Conservation (phyloP, 2,113 vertebrate genomes). For the Asarcornis scutulata region DNA sequence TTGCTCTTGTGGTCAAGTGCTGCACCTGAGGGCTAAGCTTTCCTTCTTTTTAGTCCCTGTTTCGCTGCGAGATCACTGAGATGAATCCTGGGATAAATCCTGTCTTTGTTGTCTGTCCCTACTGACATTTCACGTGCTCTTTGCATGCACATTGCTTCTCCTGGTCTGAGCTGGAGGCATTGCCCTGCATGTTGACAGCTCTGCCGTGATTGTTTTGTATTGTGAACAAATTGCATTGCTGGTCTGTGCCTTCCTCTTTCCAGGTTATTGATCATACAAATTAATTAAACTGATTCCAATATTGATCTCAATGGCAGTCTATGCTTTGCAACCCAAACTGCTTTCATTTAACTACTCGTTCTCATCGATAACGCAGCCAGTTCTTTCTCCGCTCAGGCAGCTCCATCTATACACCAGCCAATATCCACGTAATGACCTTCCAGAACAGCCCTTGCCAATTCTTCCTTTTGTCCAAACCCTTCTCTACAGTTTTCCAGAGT, state of each 20-base stretch:
- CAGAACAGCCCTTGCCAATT: neutral
- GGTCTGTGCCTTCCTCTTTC: constrained; percentile 15
- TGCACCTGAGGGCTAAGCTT: neutral
- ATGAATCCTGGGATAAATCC: neutral
- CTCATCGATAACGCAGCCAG: constrained; percentile 42
- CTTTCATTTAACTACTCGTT: constrained; percentile 52
- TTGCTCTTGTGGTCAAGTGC: rapidly evolving
- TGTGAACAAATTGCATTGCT: constrained; percentile 7
- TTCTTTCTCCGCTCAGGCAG: constrained; percentile 30
- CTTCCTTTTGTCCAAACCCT: neutral
- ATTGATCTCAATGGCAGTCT: constrained; percentile 39
- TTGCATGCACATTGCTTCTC: neutral
- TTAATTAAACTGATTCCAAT: constrained; percentile 71
- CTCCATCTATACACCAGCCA: constrained; percentile 45
- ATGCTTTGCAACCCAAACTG: constrained; percentile 55
- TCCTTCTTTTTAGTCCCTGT: neutral
- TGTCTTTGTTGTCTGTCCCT: rapidly evolving
- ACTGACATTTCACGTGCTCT: neutral
- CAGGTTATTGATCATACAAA: constrained; percentile 59
- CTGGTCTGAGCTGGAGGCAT: rapidly evolving
- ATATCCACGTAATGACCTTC: constrained; percentile 28
- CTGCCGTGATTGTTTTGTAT: neutral
- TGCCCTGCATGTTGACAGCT: rapidly evolving
- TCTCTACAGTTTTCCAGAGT: neutral
- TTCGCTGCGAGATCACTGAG: neutral